Base-by-base conservation (phyloP, 2,888 invertebrate genomes). In the Aspidiotus rigidus region DNA sequence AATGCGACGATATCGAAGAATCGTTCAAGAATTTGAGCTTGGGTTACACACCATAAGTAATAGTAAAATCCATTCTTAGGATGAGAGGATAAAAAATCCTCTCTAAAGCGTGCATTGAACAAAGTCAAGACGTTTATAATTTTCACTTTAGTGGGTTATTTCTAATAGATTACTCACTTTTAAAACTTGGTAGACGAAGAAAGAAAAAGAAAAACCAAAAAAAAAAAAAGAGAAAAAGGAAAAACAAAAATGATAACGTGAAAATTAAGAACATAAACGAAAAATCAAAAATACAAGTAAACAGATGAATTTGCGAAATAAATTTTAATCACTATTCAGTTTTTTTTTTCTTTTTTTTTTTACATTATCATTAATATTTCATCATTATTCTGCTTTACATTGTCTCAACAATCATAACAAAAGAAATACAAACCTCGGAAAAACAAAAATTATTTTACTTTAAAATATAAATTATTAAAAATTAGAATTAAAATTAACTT, bases 401-500 rank as follows among this genome's bases (percentile, higher is more conserved):
- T 10, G 7, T 62, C 8, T n/a, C 56, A 59, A 67, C 67, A 67
- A 67, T 49, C 10, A 44, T 59, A n/a, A 60, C 28, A 28, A 59
- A 7, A 62, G 41, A n/a, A 28, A 44, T 60, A 59, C 60, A 39
- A 66, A 60, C 53, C 39, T 39, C 17, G 6, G 44, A 41, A 28
- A 28, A 44, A 59, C 59, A 49, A 67, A 59, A 67, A 66, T 59
- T 67, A 66, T 59, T 67, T 67, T 67, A 67, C 67, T 67, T 67
- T 67, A 67, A 67, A 67, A 67, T 67, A 67, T 59, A 28, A 28
- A 7, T 13, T 5, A 57, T 66, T 57, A 66, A 59, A 67, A 67
- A 41, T 67, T 59, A 67, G 11, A 15, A 67, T 60, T 67, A 67
- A 67, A 67, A 67, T 67, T 57, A 67, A 60, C 67, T 67, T 67